Evolutionary conservation across 2,113 vertebrate genomes (phyloP).

Genomic region (Nymphicus hollandicus): DNA sequence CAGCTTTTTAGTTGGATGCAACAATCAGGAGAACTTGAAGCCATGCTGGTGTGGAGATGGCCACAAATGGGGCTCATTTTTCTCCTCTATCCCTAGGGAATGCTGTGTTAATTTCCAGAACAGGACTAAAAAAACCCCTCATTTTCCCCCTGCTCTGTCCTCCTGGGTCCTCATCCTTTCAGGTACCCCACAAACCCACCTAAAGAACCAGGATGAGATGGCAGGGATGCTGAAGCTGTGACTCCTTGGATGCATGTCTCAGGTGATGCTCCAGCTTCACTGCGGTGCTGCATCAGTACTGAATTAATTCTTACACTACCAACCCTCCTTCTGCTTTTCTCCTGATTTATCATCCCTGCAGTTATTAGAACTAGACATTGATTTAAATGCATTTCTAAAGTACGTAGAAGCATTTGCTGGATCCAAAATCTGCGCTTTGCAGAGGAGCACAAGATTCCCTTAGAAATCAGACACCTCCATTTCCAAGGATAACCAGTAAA

Average conservation of each 20-base stretch:
- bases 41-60: neutral
- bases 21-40: neutral
- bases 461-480: neutral
- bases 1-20: neutral
- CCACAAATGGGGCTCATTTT: neutral
- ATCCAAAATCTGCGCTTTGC: neutral
- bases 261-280: neutral
- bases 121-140: neutral
- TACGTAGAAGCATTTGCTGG: neutral
- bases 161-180: neutral
- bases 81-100: neutral
- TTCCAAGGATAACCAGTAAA: neutral
- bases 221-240: neutral
- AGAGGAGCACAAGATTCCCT: neutral
- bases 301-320: neutral
- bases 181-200: neutral
- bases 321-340: neutral
- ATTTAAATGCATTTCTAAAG: neutral
- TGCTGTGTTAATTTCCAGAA: too few relatives aligned
- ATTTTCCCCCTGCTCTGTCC: neutral
- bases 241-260: fast-evolving
- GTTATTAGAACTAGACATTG: neutral
- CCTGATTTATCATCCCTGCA: neutral
- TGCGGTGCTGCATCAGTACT: neutral
- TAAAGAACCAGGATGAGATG: fast-evolving